Evolutionary conservation across 1,140 invertebrate species (phyloP), one percentile per base, ranked within the genome.

Genomic region (Hestina assimilis): DNA sequence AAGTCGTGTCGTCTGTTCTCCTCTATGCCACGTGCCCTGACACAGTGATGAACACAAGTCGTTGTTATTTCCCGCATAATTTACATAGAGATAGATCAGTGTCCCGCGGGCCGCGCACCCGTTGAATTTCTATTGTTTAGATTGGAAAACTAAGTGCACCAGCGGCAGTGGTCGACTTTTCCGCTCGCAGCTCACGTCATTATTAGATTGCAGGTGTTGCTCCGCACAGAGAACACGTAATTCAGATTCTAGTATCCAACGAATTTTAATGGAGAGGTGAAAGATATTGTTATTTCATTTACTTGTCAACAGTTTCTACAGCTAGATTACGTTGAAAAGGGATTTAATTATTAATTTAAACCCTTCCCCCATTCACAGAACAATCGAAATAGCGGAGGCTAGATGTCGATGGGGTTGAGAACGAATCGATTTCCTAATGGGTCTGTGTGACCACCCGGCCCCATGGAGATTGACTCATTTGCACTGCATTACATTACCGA

Each of bases 101-200:
- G 78, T 87, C 84, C 82, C 84, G 63, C 62, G 82, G 79, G 82
- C 58, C 73, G 78, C 56, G 81, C 82, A 86, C 83, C 84, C 79
- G 84, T 70, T 83, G 84, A 87, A 87, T 87, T 87, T 83, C 84
- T 87, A 87, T 87, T 87, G 82, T 87, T 85, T 86, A 86, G 81
- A 87, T 87, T 87, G 84, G 84, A 87, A 87, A 87, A 87, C 79
- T 83, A 86, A 85, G 83, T 79, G 79, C 72, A 47, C 50, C 66
- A 47, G 69, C 75, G 70, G 58, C 47, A 45, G 15, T 75, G 69
- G 65, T 76, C 74, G 75, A 82, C 79, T 86, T 86, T 85, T 75
- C 75, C 46, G 28, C 45, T 54, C 79, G 66, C 74, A 72, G 38
- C 28, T 54, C 79, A 69, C 72, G 74, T 77, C 68, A 80, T 85